Evolutionary conservation across 2,113 vertebrate species (phyloP).

Genomic region (Brienomyrus longianalis): DNA sequence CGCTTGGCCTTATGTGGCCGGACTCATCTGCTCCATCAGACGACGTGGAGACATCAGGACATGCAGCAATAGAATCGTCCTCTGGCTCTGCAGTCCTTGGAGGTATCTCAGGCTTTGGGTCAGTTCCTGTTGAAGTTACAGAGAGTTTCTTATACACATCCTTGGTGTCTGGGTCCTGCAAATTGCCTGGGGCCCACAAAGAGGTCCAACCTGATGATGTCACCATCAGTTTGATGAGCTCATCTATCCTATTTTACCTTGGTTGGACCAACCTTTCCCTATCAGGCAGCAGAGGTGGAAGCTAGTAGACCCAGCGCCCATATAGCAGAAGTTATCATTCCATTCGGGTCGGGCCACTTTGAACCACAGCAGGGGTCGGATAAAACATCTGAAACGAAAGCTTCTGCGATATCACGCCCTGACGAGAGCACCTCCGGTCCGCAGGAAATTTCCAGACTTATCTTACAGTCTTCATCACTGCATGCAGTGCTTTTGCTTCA

Average conservation of each 20-base stretch:
- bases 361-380: conserved; percentile 30
- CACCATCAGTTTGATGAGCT: conserved; percentile 27
- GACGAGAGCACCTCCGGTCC: conserved; percentile 3
- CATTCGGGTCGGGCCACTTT: conserved; percentile 15
- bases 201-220: conserved; percentile 8
- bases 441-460: background rate
- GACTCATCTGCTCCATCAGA: background rate
- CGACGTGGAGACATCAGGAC: background rate
- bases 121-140: background rate
- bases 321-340: conserved; percentile 28
- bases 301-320: conserved; percentile 23
- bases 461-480: too few relatives aligned
- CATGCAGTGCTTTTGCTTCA: too few relatives aligned
- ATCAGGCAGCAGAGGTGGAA: conserved; percentile 29
- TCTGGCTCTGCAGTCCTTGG: background rate
- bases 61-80: background rate
- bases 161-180: conserved; percentile 12
- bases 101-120: conserved; percentile 2
- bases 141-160: background rate
- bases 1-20: background rate
- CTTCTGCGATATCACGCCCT: conserved; percentile 22
- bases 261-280: conserved; percentile 14
- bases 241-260: conserved; percentile 25
- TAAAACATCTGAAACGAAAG: conserved; percentile 9
- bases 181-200: conserved; percentile 21